Evolutionary conservation across 2,888 invertebrate genomes (phyloP).

Genomic region (Pinctada fucata): DNA sequence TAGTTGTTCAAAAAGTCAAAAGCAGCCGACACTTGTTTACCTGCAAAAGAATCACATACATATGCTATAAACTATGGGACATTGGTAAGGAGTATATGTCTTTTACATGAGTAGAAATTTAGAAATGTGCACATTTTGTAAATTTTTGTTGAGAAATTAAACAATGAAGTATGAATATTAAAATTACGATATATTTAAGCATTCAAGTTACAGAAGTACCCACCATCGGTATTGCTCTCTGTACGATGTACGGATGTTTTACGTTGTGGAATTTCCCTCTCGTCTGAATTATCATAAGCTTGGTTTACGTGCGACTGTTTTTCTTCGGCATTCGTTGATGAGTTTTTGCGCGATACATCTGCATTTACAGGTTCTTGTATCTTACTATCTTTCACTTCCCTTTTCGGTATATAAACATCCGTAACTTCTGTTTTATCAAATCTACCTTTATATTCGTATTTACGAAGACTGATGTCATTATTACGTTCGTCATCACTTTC

Average conservation of each 20-base stretch:
- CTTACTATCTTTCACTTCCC: background rate
- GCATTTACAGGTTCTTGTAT: constrained; percentile 10
- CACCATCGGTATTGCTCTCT: constrained; percentile 40
- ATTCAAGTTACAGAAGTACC: background rate
- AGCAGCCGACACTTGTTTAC: constrained; percentile 63
- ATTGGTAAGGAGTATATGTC: no score
- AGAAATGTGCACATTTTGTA: no score
- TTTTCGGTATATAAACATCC: no score
- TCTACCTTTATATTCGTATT: constrained; percentile 36
- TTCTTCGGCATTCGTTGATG: background rate
- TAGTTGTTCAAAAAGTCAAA: constrained; percentile 69
- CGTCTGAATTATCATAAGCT: constrained; percentile 4
- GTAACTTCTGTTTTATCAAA: constrained; percentile 3
- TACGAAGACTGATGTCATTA: constrained; percentile 23
- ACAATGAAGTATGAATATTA: no score
- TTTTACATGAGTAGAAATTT: no score
- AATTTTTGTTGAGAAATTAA: no score
- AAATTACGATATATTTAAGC: no score
- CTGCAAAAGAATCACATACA: constrained; percentile 42
- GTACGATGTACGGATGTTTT: constrained; percentile 17
- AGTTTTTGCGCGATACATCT: constrained; percentile 4
- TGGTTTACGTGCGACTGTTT: background rate
- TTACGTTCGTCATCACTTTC: constrained; percentile 35
- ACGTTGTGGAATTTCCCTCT: background rate
- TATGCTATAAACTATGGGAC: no score